These are phyloP conservation scores for Fregetta grallaria DNA, from an alignment of 2,113 vertebrate genomes.

Conservation along the genomic window DNA sequence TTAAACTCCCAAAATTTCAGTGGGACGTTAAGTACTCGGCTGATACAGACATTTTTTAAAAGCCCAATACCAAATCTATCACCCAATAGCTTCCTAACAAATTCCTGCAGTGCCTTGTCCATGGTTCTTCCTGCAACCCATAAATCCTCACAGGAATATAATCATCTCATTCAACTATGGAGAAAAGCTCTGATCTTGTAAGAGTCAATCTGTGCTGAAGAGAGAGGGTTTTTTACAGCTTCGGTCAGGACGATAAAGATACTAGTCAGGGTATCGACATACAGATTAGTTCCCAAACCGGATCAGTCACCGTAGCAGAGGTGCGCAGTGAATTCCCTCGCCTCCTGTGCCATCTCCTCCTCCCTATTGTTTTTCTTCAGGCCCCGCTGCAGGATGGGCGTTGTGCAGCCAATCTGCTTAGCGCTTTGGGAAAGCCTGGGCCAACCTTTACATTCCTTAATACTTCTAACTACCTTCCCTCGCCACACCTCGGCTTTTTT, in stretches of 20 bases:
- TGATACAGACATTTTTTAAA: not conserved
- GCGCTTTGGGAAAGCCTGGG: not conserved
- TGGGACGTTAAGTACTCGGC: not conserved
- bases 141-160: not conserved
- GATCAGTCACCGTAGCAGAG: not conserved
- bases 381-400: not conserved
- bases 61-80: not conserved
- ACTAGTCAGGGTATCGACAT: fast-evolving
- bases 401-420: not conserved
- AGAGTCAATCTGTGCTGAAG: not conserved
- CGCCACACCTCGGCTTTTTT: fast-evolving
- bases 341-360: not conserved
- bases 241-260: not conserved
- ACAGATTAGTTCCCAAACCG: not conserved
- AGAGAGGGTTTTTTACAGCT: not conserved
- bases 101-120: not conserved
- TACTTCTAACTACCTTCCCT: not conserved
- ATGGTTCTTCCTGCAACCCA: not conserved
- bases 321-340: not conserved
- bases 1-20: not conserved
- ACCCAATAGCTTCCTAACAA: not conserved
- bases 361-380: not conserved
- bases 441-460: not conserved
- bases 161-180: not conserved
- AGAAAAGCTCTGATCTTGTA: not conserved